Evolutionary conservation across 2,888 invertebrate genomes (phyloP), one percentile per base, ranked within the genome.

Genomic region (Hololepta plana): DNA sequence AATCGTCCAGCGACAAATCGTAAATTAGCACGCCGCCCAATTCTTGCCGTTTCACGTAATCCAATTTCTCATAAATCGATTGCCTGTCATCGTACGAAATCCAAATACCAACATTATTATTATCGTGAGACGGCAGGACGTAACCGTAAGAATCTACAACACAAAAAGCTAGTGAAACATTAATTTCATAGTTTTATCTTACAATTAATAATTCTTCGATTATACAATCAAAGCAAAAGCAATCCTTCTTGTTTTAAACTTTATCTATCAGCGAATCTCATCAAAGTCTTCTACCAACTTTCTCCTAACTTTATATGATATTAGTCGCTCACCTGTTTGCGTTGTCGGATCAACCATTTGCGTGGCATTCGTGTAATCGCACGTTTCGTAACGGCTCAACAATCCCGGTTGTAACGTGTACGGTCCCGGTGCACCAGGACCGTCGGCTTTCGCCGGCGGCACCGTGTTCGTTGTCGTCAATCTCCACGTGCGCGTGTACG

Each of bases 1-100:
- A 81, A 46, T 84, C 84, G 36, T 85, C 84, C 49, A 70, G 54
- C 1, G 77, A 75, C 14, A 85, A 55, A 37, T 85, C 84, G 12
- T 67, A 56, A 15, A 84, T 59, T 1, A 80, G 75, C 8, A 84
- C 59, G 24, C 84, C 84, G 10, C 81, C 84, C 4, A 84, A 63
- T 15, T 71, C 72, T 50, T 75, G 77, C 2, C 68, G 64, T 41
- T 75, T 72, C 37, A 43, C 76, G 41, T 71, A 84, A 7, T 59
- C 53, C 1, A 80, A 81, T 51, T 84, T 84, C 44, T 72, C 71
- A 20, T 72, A 77, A 26, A 76, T 79, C 0, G 77, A 76, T 38
- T 82, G 80, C 0, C 77, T 72, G 45, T 84, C 82, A 43, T 84
- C 82, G 48, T 75, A 84, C 28, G 72, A 70, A 4, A 79, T 72